These are phyloP conservation scores for Standfussiana lucernea DNA, from an alignment of 2,888 invertebrate species.

Conservation along the genomic window DNA sequence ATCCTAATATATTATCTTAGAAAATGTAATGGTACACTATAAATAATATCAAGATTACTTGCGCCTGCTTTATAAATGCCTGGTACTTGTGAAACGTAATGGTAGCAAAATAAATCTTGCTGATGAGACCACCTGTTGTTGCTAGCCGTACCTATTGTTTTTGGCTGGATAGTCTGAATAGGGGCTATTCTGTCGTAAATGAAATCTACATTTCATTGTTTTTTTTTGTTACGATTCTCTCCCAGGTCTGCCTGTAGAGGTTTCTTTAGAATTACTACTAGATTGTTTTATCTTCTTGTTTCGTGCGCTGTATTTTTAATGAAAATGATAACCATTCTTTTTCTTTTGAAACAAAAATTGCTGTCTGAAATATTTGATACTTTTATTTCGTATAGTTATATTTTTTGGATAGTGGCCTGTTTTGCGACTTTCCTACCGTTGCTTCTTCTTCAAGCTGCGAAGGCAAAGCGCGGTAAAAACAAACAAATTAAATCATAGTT, in stretches of 20 bases:
- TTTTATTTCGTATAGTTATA: no score
- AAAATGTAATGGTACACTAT: slow-evolving; percentile 31
- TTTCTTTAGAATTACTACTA: slow-evolving; percentile 29
- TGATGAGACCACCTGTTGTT: slow-evolving; percentile 57
- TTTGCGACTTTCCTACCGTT: no score
- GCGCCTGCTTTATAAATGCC: slow-evolving; percentile 26
- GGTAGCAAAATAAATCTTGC: slow-evolving; percentile 44
- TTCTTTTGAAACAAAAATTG: neutral
- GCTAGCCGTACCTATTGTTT: slow-evolving; percentile 26
- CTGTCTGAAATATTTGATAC: neutral
- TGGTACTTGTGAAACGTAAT: slow-evolving; percentile 46
- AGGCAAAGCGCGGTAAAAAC: no score
- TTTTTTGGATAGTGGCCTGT: no score
- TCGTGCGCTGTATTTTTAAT: slow-evolving; percentile 7
- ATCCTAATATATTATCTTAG: slow-evolving; percentile 2
- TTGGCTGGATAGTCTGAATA: neutral
- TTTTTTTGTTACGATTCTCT: slow-evolving; percentile 22
- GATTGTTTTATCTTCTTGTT: slow-evolving; percentile 25
- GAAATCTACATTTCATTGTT: slow-evolving; percentile 18
- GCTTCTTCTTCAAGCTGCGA: no score
- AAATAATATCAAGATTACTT: slow-evolving; percentile 39
- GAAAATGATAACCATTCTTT: slow-evolving; percentile 12
- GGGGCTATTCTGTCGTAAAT: slow-evolving; percentile 10
- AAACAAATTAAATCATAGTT: no score
- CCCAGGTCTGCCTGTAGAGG: neutral